These are phyloP conservation scores for Poeciliopsis prolifica DNA, from an alignment of 2,113 vertebrate species.

Conservation along the genomic window DNA sequence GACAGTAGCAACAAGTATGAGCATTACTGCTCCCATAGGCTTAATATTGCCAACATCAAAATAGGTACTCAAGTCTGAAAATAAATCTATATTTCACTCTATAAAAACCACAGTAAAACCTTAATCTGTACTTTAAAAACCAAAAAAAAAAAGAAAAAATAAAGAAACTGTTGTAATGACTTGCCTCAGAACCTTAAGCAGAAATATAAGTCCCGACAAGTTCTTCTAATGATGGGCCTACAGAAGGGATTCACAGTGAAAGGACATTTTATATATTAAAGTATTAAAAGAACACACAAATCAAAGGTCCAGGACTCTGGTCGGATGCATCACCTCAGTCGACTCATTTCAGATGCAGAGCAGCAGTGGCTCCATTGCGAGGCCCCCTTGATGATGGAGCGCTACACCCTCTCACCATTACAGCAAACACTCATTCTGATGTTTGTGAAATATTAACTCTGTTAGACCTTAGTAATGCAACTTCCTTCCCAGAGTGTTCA, in stretches of 20 bases:
- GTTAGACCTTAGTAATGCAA: background rate
- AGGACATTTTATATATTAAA: too few relatives aligned
- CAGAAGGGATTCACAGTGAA: too few relatives aligned
- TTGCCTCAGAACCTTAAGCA: background rate
- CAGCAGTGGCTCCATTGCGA: background rate
- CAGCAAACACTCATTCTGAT: background rate
- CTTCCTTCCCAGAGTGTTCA: background rate
- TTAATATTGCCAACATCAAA: background rate
- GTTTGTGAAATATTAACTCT: background rate
- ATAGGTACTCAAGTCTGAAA: background rate
- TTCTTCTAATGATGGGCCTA: background rate
- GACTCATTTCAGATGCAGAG: background rate
- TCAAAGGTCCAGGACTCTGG: too few relatives aligned
- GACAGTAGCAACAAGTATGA: background rate
- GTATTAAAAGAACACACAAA: too few relatives aligned
- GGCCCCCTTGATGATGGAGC: background rate
- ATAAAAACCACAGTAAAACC: too few relatives aligned
- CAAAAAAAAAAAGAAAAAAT: too few relatives aligned
- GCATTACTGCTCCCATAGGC: background rate
- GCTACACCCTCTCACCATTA: background rate
- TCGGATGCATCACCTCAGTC: too few relatives aligned
- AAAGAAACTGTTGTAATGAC: too few relatives aligned
- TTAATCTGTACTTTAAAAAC: too few relatives aligned
- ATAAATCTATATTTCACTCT: background rate
- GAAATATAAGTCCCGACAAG: background rate